Percentiles rank a stretch among this genome's conserved stretches.
These are phyloP conservation scores for Cyprinodon diabolis DNA, from an alignment of 2,797 vertebrate species.

Conservation along the genomic window DNA sequence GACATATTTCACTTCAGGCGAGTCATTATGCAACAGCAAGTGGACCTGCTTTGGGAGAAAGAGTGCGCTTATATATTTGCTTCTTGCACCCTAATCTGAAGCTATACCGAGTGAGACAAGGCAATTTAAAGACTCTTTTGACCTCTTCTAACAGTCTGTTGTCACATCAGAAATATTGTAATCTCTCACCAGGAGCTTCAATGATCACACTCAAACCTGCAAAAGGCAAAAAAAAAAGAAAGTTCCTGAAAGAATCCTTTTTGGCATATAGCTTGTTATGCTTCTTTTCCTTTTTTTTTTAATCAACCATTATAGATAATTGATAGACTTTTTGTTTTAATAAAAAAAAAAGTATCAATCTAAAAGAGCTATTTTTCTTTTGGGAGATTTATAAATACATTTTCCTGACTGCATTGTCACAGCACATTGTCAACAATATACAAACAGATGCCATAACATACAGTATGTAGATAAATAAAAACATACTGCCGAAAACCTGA, in stretches of 20 bases:
- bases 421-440: background rate
- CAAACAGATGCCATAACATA: background rate
- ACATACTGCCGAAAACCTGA: background rate
- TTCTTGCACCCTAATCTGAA: slow-evolving; percentile 53
- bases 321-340: too few species aligned
- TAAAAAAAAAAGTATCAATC: background rate
- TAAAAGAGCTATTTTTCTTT: too few species aligned
- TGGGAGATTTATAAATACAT: background rate
- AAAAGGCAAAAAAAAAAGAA: slow-evolving; percentile 17
- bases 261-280: background rate
- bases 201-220: slow-evolving; percentile 38
- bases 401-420: background rate
- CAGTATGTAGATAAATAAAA: background rate
- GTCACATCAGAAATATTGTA: slow-evolving; percentile 45
- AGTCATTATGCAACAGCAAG: slow-evolving; percentile 58
- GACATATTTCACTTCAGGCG: slow-evolving; percentile 55
- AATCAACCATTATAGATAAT: background rate
- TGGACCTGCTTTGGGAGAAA: slow-evolving; percentile 38
- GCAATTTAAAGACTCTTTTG: slow-evolving; percentile 48
- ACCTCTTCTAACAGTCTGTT: slow-evolving; percentile 48
- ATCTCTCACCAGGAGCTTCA: slow-evolving; percentile 29
- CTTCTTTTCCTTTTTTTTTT: background rate
- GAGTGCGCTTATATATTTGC: slow-evolving; percentile 31
- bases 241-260: background rate
- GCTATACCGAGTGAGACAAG: slow-evolving; percentile 54